Base-by-base conservation (phyloP, 2,888 invertebrate species). In the Limnephilus rhombicus region DNA sequence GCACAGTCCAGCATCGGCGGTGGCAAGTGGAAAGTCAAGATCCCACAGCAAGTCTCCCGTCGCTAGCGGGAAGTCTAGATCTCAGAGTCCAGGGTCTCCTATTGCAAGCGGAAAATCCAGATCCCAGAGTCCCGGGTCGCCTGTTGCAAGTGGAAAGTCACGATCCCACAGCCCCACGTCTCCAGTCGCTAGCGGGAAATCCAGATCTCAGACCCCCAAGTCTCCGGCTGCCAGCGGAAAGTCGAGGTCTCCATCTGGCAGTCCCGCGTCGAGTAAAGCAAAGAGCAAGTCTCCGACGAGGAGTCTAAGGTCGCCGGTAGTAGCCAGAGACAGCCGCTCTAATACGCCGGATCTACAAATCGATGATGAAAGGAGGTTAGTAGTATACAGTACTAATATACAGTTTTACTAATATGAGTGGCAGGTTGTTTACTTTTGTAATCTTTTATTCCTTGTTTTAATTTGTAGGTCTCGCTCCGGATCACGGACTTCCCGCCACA, bases 291-390 rank as follows among this genome's bases (percentile, higher is more conserved):
- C 93, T 85, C 92, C 93, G 12, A 31, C 41, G 9, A 34, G 37
- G 15, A 90, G 82, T 29, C n/a, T 94, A 94, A 89, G 85, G 13
- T 94, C 93, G 81, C 81, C 41, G 5, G 91, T 85, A 89, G 95
- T 94, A 13, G 94, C 94, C 3, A 94, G 95, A 89, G 96, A 96
- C 90, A 96, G 96, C 93, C 94, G 96, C 91, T 94, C 94, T 93
- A 94, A 96, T 93, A 96, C 96, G 1, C 96, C 96, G 0, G 96
- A 96, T 94, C 95, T 96, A 18, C 96, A 96, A 96, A 96, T 96
- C 94, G 96, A 96, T 94, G 96, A 96, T 95, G 95, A 94, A 49
- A 80, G 91, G 80, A 93, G 93, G 93, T 93, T 24, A 31, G 34
- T 88, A 86, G 24, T 82, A 49, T 49, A 68, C 24, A 1, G 68